A percentile compares a stretch with the other conserved stretches of the same genome.
Conservation (phyloP, 2,113 vertebrate genomes). For the Thamnophis sirtalis region DNA sequence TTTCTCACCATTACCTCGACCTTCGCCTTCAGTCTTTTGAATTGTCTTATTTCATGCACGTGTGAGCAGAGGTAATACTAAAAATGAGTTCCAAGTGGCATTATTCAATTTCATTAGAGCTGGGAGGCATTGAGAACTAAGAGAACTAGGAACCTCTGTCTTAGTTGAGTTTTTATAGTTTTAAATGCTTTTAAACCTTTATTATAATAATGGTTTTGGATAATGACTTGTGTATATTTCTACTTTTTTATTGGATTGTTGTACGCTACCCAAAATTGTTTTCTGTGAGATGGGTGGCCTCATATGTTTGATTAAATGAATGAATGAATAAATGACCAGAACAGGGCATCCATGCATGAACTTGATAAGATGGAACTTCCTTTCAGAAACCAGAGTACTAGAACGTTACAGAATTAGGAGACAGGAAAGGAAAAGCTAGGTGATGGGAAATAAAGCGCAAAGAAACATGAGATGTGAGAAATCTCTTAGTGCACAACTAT, state of each 20-base stretch:
- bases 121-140: background rate
- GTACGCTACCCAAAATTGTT: background rate
- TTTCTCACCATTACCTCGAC: background rate
- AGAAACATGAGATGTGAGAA: background rate
- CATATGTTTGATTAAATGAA: background rate
- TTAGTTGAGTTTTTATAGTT: background rate
- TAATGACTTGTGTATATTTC: background rate
- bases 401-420: background rate
- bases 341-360: background rate
- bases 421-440: background rate
- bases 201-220: background rate
- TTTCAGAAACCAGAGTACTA: background rate
- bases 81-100: conserved; percentile 44
- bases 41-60: background rate
- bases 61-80: conserved; percentile 20
- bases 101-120: conserved; percentile 48
- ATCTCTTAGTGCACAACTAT: background rate
- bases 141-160: background rate
- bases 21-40: conserved; percentile 52
- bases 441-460: fast-evolving
- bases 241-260: background rate
- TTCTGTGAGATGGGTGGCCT: background rate
- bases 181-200: background rate
- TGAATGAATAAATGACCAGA: background rate
- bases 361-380: background rate